A percentile compares a stretch with the other conserved stretches of the same genome.
phyloP scores from a whole-genome alignment of 2,888 invertebrate species.

The Eulithis prunata region DNA sequence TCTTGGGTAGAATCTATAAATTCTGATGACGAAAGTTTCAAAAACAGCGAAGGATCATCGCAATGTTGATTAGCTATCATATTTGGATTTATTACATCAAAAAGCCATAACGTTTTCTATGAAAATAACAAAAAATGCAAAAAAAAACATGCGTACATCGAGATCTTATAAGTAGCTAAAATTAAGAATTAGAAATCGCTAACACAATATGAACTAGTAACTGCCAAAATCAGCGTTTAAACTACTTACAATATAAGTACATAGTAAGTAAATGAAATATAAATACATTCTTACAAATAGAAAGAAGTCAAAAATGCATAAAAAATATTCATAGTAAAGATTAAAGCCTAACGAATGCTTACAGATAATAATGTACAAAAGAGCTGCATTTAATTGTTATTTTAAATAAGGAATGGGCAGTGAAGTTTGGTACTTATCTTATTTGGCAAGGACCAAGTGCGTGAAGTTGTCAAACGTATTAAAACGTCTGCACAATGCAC shows the following conservation, averaged over 20 bases:
- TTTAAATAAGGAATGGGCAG: slow-evolving; percentile 61
- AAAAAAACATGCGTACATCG: slow-evolving; percentile 7
- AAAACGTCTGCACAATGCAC: not conserved
- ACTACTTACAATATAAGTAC: slow-evolving; percentile 10
- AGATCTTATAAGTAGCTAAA: slow-evolving; percentile 12
- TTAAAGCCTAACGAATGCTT: slow-evolving; percentile 41
- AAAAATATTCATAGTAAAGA: slow-evolving; percentile 39
- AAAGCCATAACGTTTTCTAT: not conserved
- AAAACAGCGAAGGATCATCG: no score
- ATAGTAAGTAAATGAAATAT: not conserved
- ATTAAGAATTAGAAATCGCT: slow-evolving; percentile 15
- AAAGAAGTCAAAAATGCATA: slow-evolving; percentile 38
- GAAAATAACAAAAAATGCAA: slow-evolving; percentile 14
- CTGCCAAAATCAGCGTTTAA: slow-evolving; percentile 11
- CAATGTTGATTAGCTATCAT: no score
- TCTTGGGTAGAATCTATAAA: no score
- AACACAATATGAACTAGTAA: slow-evolving; percentile 32
- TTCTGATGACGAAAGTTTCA: no score
- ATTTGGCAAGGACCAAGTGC: not conserved
- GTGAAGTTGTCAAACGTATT: not conserved
- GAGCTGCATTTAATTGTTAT: slow-evolving; percentile 30
- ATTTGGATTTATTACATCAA: no score
- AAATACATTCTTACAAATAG: slow-evolving; percentile 19
- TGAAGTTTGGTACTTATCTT: slow-evolving; percentile 38
- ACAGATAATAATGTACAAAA: slow-evolving; percentile 44